Evolutionary conservation across 2,113 vertebrate species (phyloP), one percentile per base, ranked within the genome.

Genomic region (Pyrgilauda ruficollis): DNA sequence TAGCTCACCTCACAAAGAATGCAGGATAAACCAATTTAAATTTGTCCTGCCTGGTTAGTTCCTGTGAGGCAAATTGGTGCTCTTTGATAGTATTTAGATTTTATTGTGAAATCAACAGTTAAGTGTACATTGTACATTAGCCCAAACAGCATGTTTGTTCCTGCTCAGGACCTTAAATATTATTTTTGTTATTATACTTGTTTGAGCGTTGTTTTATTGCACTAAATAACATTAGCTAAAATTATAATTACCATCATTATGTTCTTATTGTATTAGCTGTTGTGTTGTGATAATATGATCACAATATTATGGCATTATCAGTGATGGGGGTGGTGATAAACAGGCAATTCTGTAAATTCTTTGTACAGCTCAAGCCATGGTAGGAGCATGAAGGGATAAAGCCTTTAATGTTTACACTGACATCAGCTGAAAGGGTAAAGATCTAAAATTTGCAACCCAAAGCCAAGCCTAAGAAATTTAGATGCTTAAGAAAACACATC

Each of bases 41-140:
- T 89, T 88, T 92, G 52, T 92, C 79, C 83, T 92, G 76, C 89
- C 76, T 94, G 68, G 52, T 86, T 96, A 84, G 44, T 43, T 74
- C 39, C 41, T 64, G 59, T 13, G 64, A 92, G 41, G 75, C 49
- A 83, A 90, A 88, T 86, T 44, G 61, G 26, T 83, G 70, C 43
- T 78, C 14, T 87, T 91, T 69, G 55, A 53, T 19, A 55, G n/a
- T 27, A 15, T 64, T 91, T 82, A 41, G 78, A 67, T 88, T 90
- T 88, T 75, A 90, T 90, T 93, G 64, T 63, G 43, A 93, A 93
- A 93, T 88, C 83, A 86, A 47, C 78, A 93, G 46, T 33, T 37
- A 62, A 84, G 43, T n/a, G 12, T 39, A 14, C 56, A 9, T 31
- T 94, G 86, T 35, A 28, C 50, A 70, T 90, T 59, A 93, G 27